Evolutionary conservation across 2,113 vertebrate species (phyloP).

Genomic region (Oreochromis aureus): DNA sequence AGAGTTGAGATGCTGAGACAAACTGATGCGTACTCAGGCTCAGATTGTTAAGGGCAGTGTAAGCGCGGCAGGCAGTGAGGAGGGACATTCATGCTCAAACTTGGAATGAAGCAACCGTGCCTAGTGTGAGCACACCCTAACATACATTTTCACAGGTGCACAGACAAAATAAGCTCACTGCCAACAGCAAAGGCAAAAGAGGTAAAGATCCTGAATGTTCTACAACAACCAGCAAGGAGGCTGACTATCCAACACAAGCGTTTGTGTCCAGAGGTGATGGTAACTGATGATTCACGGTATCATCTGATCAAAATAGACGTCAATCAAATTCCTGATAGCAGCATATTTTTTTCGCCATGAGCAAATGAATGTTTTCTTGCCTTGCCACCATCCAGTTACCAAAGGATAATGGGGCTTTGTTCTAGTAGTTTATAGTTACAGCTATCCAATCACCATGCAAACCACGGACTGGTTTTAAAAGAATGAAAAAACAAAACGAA

Average conservation of each 20-base stretch:
- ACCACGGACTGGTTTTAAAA: not conserved
- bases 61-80: not conserved
- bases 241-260: not conserved
- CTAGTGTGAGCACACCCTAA: not conserved
- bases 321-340: not conserved
- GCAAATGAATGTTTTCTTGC: not conserved
- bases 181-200: not conserved
- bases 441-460: not conserved
- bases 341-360: fast-evolving
- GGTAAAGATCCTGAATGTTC: not conserved
- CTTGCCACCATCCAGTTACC: not conserved
- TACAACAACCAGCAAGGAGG: not conserved
- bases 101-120: not conserved
- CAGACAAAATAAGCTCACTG: not conserved
- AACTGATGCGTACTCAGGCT: not conserved
- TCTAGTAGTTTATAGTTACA: not conserved
- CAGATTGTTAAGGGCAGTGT: not conserved
- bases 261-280: not conserved
- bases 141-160: not conserved
- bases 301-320: not conserved
- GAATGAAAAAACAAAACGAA: not conserved
- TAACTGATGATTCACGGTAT: not conserved
- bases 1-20: not conserved
- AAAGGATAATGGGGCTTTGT: not conserved
- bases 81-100: not conserved